A percentile compares a stretch with the other conserved stretches of the same genome.
These are phyloP conservation scores for Apotomis capreana DNA, from an alignment of 2,888 invertebrate genomes.

Conservation along the genomic window DNA sequence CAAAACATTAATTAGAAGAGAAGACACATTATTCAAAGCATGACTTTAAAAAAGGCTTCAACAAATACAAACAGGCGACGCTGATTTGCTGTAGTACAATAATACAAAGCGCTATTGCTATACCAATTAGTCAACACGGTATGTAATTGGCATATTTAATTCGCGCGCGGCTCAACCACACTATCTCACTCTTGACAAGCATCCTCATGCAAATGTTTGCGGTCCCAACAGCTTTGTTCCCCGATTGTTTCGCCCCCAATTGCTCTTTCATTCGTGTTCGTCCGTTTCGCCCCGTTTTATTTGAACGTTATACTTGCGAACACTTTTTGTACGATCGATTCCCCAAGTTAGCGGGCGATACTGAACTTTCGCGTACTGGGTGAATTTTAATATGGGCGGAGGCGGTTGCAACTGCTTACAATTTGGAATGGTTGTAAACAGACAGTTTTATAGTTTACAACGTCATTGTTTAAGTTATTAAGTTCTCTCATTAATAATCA, in stretches of 20 bases:
- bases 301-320: slow-evolving; percentile 21
- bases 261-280: slow-evolving; percentile 41
- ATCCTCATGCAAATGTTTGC: slow-evolving; percentile 39
- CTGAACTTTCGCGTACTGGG: slow-evolving; percentile 22
- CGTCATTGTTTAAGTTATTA: not conserved
- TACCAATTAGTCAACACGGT: not conserved
- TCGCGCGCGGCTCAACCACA: slow-evolving; percentile 2
- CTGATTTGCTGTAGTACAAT: not conserved
- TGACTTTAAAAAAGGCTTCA: no score
- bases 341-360: slow-evolving; percentile 30
- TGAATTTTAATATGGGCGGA: slow-evolving; percentile 27
- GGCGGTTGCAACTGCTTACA: slow-evolving; percentile 10
- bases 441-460: slow-evolving; percentile 8
- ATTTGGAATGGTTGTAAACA: slow-evolving; percentile 16
- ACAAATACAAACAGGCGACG: no score
- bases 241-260: slow-evolving; percentile 33
- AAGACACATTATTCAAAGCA: no score
- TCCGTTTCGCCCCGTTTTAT: slow-evolving; percentile 30
- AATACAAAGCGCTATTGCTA: not conserved
- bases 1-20: no score
- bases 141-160: slow-evolving; percentile 7
- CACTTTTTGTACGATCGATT: slow-evolving; percentile 37
- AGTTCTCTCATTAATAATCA: no score
- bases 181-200: slow-evolving; percentile 23
- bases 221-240: slow-evolving; percentile 33